phyloP scores from a whole-genome alignment of 2,888 invertebrate genomes.

The Agrochola litura region DNA sequence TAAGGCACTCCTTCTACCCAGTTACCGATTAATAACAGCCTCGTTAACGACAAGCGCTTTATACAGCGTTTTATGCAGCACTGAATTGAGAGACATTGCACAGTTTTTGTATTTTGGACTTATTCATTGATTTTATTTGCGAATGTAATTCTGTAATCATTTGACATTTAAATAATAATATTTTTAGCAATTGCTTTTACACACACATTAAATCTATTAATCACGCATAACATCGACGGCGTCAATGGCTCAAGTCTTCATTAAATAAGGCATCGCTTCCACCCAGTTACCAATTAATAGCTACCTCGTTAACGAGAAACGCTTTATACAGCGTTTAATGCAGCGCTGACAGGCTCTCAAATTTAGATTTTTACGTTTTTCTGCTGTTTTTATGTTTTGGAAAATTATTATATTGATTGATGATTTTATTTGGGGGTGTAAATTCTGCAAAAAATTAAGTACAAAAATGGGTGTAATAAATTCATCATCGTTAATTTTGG shows the following conservation, averaged over 20 bases:
- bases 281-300: constrained; percentile 58
- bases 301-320: constrained; percentile 42
- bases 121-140: not conserved
- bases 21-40: constrained; percentile 56
- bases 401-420: not conserved
- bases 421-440: no score
- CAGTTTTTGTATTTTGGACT: not conserved
- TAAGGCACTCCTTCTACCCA: constrained; percentile 52
- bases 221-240: constrained; percentile 50
- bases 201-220: constrained; percentile 36
- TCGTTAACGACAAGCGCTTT: constrained; percentile 51
- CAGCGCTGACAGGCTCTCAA: not conserved
- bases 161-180: no score
- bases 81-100: constrained; percentile 3
- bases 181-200: not conserved
- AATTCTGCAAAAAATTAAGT: no score
- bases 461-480: not conserved
- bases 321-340: constrained; percentile 1
- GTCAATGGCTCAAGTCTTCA: constrained; percentile 52
- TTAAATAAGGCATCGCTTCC: constrained; percentile 53
- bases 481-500: not conserved
- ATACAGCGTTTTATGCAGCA: constrained; percentile 24
- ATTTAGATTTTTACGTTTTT: not conserved
- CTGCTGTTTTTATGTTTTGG: not conserved
- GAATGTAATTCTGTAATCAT: not conserved